Base-by-base conservation (phyloP, 30 jellyfish, hydroid and myxozoan genomes). In the Hydra vulgaris region DNA sequence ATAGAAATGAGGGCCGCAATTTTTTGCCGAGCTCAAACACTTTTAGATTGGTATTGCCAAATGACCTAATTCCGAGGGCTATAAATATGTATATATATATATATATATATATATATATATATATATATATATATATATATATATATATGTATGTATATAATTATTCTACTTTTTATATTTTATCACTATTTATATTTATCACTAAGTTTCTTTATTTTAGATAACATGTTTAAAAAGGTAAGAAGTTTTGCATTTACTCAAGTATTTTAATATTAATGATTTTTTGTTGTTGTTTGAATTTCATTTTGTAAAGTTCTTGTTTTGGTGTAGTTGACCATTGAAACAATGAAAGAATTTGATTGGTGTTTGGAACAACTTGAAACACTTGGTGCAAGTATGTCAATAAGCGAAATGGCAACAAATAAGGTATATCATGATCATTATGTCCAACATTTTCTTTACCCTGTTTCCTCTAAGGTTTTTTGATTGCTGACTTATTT, bases 381-480 rank as follows among this genome's bases (percentile, higher is more conserved):
- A 54, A 83, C 94, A 72, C 72, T 91, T 24, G 89, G 84, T 82
- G 98, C 98, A 1, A 91, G 98, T 66, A 91, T 86, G 98, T 82
- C 98, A 26, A 86, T 91, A 70, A 85, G 98, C 26, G 98, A 91
- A 79, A 91, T 91, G 98, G 98, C 98, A 5, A 86, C 98, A 21
- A 85, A 91, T 77, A 91, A 91, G 95, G 97, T 90, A 54, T 7
- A 26, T 16, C 7, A 7, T 70, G 53, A 3, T 75, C 26, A 8
- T 21, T 21, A n/a, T n/a, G 17, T n/a, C 72, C 17, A 56, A n/a
- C 18, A 26, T 18, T 78, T 25, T 70, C 27, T 78, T 12, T 55
- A 5, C 17, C 26, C 87, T 70, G 74, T 52, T 74, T 73, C 72
- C 52, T 24, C 87, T 26, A 68, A 71, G 20, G 23, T 71, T n/a